Base-by-base conservation (phyloP, 1,140 invertebrate species). In the Ceratitis capitata region DNA sequence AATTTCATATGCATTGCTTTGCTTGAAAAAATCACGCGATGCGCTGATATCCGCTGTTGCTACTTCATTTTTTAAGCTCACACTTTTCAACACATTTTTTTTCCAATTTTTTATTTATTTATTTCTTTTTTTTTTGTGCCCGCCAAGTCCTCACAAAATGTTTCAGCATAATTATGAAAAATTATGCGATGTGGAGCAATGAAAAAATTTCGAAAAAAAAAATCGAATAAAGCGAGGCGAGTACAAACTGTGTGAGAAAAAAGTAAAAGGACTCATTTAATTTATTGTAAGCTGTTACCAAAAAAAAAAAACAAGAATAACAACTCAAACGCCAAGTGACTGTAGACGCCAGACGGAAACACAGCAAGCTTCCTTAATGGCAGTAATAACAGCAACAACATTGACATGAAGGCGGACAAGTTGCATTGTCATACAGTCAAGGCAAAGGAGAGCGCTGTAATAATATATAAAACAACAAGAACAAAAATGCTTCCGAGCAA, bases 141-240 rank as follows among this genome's bases (percentile, higher is more conserved):
- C 19, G 69, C 69, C 12, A 45, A n/a, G 69, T 47, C 69, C 69
- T 74, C 45, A 39, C 39, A 26, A 47, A 7, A 56, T 56, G 42
- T 39, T 12, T 10, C 29, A 78, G 39, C 69, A 78, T 78, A 78
- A 78, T 78, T 78, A 78, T 78, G 69, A 78, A 78, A 78, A 78
- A 78, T 78, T 78, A 45, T 45, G 69, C 69, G 69, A 64, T 64
- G 58, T 64, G 58, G 58, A 32, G 58, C 58, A 64, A 64, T 64
- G 23, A 64, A 78, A 78, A 42, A 14, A 42, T 16, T n/a, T n/a
- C n/a, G 19, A 3, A 45, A 78, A 78, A 26, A 47, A 78, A 64
- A 35, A 64, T 47, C 1, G 19, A 78, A 78, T 23, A 69, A 39
- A 5, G 14, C 4, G 4, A 26, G n/a, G n/a, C 9, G 51, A 29